Percentiles rank a stretch among this genome's conserved stretches.
Conservation (phyloP, 2,797 vertebrate species). For the Limosa lapponica region DNA sequence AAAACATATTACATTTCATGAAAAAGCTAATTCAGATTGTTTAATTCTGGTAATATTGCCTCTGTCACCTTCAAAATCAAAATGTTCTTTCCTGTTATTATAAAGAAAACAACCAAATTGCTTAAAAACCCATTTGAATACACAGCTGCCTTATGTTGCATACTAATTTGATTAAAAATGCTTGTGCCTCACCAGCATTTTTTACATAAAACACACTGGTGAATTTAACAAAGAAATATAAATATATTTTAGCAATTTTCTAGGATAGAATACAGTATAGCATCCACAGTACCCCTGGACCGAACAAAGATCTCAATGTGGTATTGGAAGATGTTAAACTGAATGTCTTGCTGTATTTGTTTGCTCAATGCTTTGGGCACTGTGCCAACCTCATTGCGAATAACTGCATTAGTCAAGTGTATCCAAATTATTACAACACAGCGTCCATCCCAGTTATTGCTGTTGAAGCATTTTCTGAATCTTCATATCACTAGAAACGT, state of each 20-base stretch:
- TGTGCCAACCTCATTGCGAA: slow-evolving; percentile 84
- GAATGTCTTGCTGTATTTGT: slow-evolving; percentile 78
- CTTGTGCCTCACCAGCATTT: slow-evolving; percentile 80
- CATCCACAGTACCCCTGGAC: slow-evolving; percentile 69
- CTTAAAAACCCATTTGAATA: slow-evolving; percentile 89
- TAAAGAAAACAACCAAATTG: slow-evolving; percentile 90
- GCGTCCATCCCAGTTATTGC: slow-evolving; percentile 83
- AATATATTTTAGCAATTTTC: slow-evolving; percentile 43
- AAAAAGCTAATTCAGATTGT: slow-evolving; percentile 89
- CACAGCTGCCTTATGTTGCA: slow-evolving; percentile 87
- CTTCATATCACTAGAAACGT: slow-evolving; percentile 71
- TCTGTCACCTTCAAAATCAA: slow-evolving; percentile 91
- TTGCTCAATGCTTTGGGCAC: slow-evolving; percentile 82
- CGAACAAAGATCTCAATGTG: slow-evolving; percentile 57
- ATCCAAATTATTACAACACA: slow-evolving; percentile 86
- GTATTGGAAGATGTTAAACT: slow-evolving; percentile 69
- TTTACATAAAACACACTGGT: slow-evolving; percentile 75
- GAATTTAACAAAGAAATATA: slow-evolving; percentile 78
- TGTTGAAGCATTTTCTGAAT: slow-evolving; percentile 80
- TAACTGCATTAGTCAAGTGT: slow-evolving; percentile 87
- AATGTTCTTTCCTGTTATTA: slow-evolving; percentile 90
- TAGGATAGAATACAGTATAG: not conserved
- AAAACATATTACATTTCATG: slow-evolving; percentile 90
- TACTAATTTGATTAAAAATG: slow-evolving; percentile 88
- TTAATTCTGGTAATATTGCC: slow-evolving; percentile 90